These are phyloP conservation scores for Phalacrocorax carbo DNA, from an alignment of 2,113 vertebrate genomes.

Conservation along the genomic window DNA sequence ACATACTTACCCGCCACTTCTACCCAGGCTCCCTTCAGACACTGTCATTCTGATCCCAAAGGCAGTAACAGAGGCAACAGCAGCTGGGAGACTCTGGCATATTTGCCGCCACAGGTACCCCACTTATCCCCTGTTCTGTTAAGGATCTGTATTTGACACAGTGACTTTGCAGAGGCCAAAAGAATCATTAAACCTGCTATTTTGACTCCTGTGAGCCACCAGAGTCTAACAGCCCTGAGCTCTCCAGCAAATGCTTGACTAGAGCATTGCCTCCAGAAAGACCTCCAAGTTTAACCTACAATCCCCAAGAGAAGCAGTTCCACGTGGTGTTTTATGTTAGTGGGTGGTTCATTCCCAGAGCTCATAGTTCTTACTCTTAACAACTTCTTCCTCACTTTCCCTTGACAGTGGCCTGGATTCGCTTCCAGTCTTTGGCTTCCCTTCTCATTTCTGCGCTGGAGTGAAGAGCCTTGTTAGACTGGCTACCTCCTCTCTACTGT, in stretches of 20 bases:
- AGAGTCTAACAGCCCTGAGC: background rate
- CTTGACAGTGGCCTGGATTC: background rate
- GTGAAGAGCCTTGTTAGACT: background rate
- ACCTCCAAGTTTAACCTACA: background rate
- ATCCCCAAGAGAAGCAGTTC: background rate
- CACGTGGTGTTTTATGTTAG: background rate
- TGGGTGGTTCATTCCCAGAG: background rate
- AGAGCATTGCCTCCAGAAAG: background rate
- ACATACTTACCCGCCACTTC: background rate
- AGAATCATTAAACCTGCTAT: background rate
- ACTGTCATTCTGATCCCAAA: background rate
- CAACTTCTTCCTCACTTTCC: background rate
- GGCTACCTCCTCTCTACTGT: background rate
- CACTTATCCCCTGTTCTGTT: background rate
- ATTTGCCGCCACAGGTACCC: background rate
- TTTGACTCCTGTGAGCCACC: background rate
- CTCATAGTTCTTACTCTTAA: background rate
- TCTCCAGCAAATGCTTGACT: background rate
- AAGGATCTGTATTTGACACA: background rate
- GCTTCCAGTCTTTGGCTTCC: background rate
- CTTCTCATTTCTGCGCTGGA: background rate
- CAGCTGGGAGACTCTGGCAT: background rate
- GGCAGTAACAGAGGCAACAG: background rate
- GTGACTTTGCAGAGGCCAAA: background rate
- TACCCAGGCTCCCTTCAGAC: background rate